Evolutionary conservation across 2,113 vertebrate genomes (phyloP).

Genomic region (Raphicerus campestris): DNA sequence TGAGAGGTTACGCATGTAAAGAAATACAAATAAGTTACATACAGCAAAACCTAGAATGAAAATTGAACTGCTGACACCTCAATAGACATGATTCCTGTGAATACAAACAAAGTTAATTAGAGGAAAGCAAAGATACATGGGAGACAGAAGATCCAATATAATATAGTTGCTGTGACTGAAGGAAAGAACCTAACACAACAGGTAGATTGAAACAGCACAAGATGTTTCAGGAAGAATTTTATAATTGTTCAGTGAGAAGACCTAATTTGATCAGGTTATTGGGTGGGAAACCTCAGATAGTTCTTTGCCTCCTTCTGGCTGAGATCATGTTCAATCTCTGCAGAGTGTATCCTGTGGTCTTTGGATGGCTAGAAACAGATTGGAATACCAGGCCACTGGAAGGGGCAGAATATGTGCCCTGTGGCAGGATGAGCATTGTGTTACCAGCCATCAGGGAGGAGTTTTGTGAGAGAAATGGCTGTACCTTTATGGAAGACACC

Average conservation of each 20-base stretch:
- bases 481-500: neutral
- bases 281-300: neutral
- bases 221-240: neutral
- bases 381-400: neutral
- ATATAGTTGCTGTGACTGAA: neutral
- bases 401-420: neutral
- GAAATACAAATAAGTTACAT: neutral
- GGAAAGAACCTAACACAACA: neutral
- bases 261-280: neutral
- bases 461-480: neutral
- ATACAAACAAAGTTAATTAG: neutral
- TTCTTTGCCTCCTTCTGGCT: neutral
- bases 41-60: conserved; percentile 8
- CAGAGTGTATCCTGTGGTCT: neutral
- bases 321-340: neutral
- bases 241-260: neutral
- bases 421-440: neutral
- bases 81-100: neutral
- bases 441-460: neutral
- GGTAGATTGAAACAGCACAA: neutral
- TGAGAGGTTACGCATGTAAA: neutral
- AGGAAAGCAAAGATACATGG: neutral
- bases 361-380: neutral
- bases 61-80: neutral
- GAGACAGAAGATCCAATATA: neutral